Evolutionary conservation across 2,113 vertebrate genomes (phyloP).

Genomic region (Vulpes vulpes): DNA sequence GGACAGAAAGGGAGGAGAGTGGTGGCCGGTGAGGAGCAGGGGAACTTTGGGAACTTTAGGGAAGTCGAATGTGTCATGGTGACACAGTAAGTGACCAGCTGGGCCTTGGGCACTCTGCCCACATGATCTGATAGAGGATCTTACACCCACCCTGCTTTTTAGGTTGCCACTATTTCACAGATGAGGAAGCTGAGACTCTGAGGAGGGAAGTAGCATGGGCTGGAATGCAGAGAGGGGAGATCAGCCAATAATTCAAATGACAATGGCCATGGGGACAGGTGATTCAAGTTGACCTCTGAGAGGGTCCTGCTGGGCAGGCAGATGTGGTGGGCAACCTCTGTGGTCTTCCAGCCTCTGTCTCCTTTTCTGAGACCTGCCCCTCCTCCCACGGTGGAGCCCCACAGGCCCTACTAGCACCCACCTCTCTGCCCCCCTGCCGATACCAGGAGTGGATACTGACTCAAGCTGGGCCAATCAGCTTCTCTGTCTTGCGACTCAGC

Average conservation of each 20-base stretch:
- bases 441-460: background rate
- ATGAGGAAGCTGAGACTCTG: background rate
- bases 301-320: background rate
- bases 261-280: background rate
- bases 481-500: background rate
- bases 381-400: background rate
- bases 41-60: background rate
- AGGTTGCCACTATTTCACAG: background rate
- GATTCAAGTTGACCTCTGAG: background rate
- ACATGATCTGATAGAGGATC: background rate
- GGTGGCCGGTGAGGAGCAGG: background rate
- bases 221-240: background rate
- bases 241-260: background rate
- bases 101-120: background rate
- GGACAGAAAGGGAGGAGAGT: background rate
- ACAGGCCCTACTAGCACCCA: background rate
- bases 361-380: background rate
- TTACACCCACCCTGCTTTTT: background rate
- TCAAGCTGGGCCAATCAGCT: background rate
- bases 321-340: background rate
- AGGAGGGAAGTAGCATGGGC: background rate
- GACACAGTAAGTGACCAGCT: background rate
- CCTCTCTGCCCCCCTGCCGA: background rate
- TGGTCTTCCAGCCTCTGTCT: background rate
- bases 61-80: background rate